Percentiles rank a stretch among this genome's conserved stretches.
phyloP scores from a whole-genome alignment of 2,113 vertebrate genomes.

The Sinocyclocheilus grahami region DNA sequence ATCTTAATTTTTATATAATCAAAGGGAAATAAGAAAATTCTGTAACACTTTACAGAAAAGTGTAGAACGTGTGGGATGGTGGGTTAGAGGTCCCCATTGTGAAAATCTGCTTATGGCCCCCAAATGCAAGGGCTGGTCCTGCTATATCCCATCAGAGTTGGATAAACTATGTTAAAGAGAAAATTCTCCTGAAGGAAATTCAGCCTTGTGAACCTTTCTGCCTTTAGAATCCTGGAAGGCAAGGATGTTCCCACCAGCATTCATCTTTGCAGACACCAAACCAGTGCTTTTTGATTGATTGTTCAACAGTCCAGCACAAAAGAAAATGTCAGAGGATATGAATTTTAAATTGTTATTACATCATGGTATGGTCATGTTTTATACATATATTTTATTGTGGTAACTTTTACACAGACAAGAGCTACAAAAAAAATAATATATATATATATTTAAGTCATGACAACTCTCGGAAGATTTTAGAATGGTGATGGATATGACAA shows the following conservation, averaged over 20 bases:
- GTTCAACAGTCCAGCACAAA: neutral
- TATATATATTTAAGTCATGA: no score
- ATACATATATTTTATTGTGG: no score
- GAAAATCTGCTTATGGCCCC: neutral
- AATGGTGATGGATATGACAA: no score
- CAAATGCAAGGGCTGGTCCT: neutral
- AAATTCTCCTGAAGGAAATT: conserved; percentile 39
- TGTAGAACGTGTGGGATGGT: neutral
- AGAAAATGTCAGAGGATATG: neutral
- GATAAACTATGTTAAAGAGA: conserved; percentile 30
- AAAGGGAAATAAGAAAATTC: neutral
- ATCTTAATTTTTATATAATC: no score
- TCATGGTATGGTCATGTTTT: no score
- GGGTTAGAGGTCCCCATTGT: neutral
- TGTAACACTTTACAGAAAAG: neutral
- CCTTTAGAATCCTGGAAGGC: neutral
- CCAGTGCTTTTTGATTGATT: neutral
- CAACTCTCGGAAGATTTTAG: no score
- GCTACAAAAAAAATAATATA: no score
- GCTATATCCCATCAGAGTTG: neutral
- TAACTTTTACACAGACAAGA: no score
- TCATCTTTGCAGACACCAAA: neutral
- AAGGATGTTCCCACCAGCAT: conserved; percentile 22
- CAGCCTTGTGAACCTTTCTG: conserved; percentile 39
- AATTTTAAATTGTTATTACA: no score